A percentile compares a stretch with the other conserved stretches of the same genome.
Conservation (phyloP, 2,113 vertebrate genomes). For the Siniperca chuatsi region DNA sequence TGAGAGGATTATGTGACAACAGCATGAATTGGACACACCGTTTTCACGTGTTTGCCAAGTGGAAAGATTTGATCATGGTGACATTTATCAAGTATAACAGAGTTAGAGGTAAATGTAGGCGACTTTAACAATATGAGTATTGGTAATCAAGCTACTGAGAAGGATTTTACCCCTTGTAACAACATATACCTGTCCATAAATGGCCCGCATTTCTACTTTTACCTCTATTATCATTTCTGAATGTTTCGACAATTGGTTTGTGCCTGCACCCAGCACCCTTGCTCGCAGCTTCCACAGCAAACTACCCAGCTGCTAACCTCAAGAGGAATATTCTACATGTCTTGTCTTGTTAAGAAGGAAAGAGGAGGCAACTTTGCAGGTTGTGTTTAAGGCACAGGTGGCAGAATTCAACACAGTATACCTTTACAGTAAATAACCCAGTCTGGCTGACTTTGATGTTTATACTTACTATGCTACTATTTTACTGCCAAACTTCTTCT, state of each 20-base stretch:
- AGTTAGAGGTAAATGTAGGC: not conserved
- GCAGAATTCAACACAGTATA: not conserved
- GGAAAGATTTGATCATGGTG: slow-evolving; percentile 1
- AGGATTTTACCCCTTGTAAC: not conserved
- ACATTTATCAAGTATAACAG: not conserved
- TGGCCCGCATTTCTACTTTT: not conserved
- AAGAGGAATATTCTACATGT: not conserved
- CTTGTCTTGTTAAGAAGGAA: not conserved
- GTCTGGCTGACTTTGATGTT: no score
- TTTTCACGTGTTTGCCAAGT: slow-evolving; percentile 15
- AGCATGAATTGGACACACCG: not conserved
- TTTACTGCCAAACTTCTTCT: not conserved
- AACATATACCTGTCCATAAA: not conserved
- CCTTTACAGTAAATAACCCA: not conserved
- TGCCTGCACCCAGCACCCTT: no score
- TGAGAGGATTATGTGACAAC: slow-evolving; percentile 31
- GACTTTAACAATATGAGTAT: not conserved
- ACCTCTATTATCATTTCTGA: not conserved
- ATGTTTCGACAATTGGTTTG: no score
- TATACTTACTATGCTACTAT: no score
- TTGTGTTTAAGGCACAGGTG: not conserved
- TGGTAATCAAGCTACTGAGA: not conserved
- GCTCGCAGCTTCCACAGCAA: no score
- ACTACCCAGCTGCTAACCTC: not conserved
- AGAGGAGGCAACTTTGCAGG: not conserved